Percentiles rank a stretch among this genome's conserved stretches.
These are phyloP conservation scores for Naja naja DNA, from an alignment of 2,113 vertebrate species.

Conservation along the genomic window DNA sequence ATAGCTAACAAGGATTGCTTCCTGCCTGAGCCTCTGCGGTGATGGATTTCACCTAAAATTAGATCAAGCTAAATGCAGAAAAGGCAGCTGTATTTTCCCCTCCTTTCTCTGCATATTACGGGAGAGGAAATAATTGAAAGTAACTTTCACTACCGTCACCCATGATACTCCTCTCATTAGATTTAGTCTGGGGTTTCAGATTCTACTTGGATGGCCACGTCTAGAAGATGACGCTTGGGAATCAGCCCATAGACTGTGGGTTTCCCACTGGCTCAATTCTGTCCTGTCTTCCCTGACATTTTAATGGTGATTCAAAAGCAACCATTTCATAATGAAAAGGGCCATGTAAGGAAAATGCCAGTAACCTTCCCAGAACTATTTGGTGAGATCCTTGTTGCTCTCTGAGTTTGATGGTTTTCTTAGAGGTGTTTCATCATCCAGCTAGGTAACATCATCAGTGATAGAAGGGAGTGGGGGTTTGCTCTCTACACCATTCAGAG, in stretches of 20 bases:
- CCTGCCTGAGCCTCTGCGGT: neutral
- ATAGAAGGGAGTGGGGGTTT: neutral
- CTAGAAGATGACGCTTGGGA: neutral
- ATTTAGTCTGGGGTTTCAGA: neutral
- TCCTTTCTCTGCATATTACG: neutral
- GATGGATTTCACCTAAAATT: neutral
- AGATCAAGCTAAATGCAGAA: neutral
- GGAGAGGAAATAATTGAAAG: neutral
- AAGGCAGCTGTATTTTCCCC: neutral
- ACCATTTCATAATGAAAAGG: neutral
- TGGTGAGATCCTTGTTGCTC: neutral
- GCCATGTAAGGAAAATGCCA: neutral
- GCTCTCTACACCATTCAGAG: neutral
- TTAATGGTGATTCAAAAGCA: neutral
- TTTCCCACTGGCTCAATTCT: neutral
- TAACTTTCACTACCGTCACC: neutral
- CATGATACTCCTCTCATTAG: neutral
- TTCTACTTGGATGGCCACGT: neutral
- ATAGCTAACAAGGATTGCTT: neutral
- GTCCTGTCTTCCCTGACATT: neutral
- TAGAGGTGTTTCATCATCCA: neutral
- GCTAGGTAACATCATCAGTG: neutral
- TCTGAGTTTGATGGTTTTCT: neutral
- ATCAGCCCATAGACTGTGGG: neutral
- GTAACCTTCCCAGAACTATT: neutral